These are phyloP conservation scores for Entosphenus tridentatus DNA, from an alignment of 2,113 vertebrate genomes.

Conservation along the genomic window DNA sequence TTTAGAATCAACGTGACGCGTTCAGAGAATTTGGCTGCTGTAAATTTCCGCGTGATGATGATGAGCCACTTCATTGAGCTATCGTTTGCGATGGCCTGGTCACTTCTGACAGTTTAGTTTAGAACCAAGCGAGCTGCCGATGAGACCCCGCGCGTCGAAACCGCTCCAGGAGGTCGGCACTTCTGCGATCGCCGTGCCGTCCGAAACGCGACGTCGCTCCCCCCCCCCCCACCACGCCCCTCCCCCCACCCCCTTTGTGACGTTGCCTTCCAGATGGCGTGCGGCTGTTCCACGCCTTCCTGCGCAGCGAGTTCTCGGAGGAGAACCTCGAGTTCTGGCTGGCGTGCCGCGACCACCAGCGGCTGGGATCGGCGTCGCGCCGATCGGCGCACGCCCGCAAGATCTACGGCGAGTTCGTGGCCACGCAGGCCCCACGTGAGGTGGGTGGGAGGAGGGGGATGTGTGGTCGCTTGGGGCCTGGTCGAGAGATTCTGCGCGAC, in stretches of 20 bases:
- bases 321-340: constrained; percentile 94
- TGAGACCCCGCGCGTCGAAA: not conserved
- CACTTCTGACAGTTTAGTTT: too few species aligned
- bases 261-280: constrained; percentile 33
- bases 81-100: too few species aligned
- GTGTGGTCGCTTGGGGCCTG: too few species aligned
- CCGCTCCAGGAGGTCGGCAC: not conserved
- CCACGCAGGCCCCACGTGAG: constrained; percentile 57
- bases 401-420: constrained; percentile 72
- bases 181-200: not conserved
- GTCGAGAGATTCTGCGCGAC: too few species aligned
- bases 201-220: not conserved
- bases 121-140: too few species aligned
- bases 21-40: too few species aligned
- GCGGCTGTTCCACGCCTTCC: constrained; percentile 54
- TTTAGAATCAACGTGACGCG: too few species aligned
- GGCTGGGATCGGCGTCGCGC: constrained; percentile 32
- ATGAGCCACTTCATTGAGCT: too few species aligned
- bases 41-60: too few species aligned
- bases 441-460: constrained; percentile 17
- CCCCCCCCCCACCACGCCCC: not conserved
- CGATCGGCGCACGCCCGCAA: constrained; percentile 43
- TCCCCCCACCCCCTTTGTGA: constrained; percentile 1
- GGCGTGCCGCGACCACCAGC: constrained; percentile 73
- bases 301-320: constrained; percentile 75